Evolutionary conservation across 2,797 vertebrate species (phyloP), one percentile per base, ranked within the genome.

Genomic region (Eulemur rubriventer): DNA sequence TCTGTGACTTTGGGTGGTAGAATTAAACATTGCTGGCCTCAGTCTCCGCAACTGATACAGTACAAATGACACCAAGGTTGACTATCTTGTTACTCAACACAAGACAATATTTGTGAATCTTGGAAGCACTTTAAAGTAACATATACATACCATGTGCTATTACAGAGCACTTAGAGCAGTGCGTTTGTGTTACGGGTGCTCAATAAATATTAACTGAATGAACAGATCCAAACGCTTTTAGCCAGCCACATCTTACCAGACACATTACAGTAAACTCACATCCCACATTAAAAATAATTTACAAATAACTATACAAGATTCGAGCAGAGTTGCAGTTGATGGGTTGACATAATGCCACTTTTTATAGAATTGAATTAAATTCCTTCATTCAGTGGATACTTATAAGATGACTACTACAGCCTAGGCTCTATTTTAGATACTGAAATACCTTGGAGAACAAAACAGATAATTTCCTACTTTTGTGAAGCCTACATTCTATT

Each of bases 21-120:
- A 86, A 84, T 89, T 79, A 97, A 80, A 13, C 57, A 52, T 94
- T 57, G 13, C 16, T 90, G 65, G 46, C 67, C 78, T 94, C 83
- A 33, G 65, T 84, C 95, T 96, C 72, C 48, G 85, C 3, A 81
- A 35, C 55, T 87, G 50, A 78, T 43, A 59, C 55, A 48, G 69
- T 67, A 86, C 33, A 10, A 59, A 76, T 46, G 26, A 94, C 14
- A 46, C 28, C n/a, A 87, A 35, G 43, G 28, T 76, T 63, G n/a
- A 35, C 33, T 38, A 43, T 59, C 46, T 89, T 8, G 24, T 89
- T 70, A 88, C 26, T 83, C 22, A 85, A 89, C 92, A 67, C 9
- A 72, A 67, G 52, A 43, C 4, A 91, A 55, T 48, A 41, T 41
- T 65, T 87, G 7, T n/a, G 43, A 55, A 69, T 50, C 55, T 24